Conservation (phyloP, 2,888 invertebrate genomes). For the Trilocha varians region DNA sequence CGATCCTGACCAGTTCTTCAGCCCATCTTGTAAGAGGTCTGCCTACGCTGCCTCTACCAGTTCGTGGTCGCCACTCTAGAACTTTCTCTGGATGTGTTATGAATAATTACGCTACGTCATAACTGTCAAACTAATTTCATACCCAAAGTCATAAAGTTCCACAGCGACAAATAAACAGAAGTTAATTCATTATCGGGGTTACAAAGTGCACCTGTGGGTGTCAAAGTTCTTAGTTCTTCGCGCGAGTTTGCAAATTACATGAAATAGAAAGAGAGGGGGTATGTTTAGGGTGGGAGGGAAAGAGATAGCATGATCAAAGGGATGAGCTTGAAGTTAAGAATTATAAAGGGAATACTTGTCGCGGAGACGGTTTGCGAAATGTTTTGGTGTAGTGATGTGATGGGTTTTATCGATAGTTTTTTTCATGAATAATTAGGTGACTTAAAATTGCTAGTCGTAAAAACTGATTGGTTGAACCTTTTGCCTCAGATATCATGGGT, state of each 20-base stretch:
- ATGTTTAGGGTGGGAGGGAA: neutral
- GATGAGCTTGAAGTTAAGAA: conserved; percentile 18
- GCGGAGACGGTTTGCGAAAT: neutral
- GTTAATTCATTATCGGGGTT: conserved; percentile 24
- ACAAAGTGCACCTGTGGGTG: conserved; percentile 25
- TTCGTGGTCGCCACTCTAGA: too few species aligned
- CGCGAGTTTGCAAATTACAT: conserved; percentile 14
- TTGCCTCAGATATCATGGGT: too few species aligned
- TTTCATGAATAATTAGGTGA: too few species aligned
- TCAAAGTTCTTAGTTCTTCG: conserved; percentile 12
- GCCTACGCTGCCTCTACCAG: too few species aligned
- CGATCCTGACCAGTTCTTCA: too few species aligned
- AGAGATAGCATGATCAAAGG: conserved; percentile 5
- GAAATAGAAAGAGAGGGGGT: conserved; percentile 10
- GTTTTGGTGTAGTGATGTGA: neutral
- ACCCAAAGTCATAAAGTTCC: conserved; percentile 16
- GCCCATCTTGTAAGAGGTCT: too few species aligned
- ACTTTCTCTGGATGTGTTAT: too few species aligned
- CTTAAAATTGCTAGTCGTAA: too few species aligned
- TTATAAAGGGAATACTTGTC: conserved; percentile 2
- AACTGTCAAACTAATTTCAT: conserved; percentile 10
- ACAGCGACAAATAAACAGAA: conserved; percentile 23
- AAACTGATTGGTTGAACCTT: too few species aligned
- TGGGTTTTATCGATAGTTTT: neutral
- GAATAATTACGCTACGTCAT: neutral